Conservation (phyloP, 2,113 vertebrate genomes). For the Candoia aspera region DNA sequence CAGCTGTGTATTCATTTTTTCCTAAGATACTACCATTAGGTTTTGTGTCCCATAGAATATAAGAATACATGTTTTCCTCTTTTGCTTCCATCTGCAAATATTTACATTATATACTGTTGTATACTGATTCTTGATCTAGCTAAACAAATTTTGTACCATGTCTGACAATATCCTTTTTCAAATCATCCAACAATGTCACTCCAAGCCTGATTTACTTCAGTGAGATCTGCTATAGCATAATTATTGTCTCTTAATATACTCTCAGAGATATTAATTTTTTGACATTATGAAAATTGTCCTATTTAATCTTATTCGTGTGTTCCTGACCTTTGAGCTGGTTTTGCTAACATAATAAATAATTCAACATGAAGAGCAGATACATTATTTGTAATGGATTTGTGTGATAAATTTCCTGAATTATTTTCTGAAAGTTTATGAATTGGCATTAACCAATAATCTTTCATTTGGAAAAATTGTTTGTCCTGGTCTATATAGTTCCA, state of each 20-base stretch:
- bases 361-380: slow-evolving; percentile 16
- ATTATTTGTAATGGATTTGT: slow-evolving; percentile 17
- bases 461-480: slow-evolving; percentile 15
- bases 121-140: slow-evolving; percentile 4
- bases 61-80: slow-evolving; percentile 6
- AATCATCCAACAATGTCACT: slow-evolving; percentile 2
- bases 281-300: slow-evolving; percentile 22
- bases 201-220: background rate
- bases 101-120: slow-evolving; percentile 8
- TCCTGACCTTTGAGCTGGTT: background rate
- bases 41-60: background rate
- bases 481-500: slow-evolving; percentile 28
- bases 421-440: background rate
- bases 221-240: background rate
- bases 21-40: background rate
- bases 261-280: slow-evolving; percentile 16
- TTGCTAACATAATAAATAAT: slow-evolving; percentile 13
- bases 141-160: slow-evolving; percentile 1
- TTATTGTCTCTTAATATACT: slow-evolving; percentile 2
- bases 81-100: slow-evolving; percentile 5
- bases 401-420: background rate
- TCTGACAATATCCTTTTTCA: slow-evolving; percentile 6
- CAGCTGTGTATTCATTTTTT: background rate
- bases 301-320: slow-evolving; percentile 24
- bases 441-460: background rate